Conservation (phyloP, 2,888 invertebrate genomes). For the Ischnura elegans region DNA sequence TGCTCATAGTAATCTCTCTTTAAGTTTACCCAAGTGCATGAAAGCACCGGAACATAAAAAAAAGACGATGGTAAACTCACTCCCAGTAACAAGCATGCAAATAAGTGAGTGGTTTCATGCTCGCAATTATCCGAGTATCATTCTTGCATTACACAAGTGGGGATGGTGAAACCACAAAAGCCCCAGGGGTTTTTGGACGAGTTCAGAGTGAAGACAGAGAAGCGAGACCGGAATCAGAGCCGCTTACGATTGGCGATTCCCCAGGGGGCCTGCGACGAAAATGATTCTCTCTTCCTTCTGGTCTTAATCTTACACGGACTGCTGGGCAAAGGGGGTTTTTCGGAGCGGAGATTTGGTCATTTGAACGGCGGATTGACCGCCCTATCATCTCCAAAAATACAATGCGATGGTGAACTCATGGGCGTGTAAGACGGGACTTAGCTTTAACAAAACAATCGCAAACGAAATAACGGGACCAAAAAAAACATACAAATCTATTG, state of each 20-base stretch:
- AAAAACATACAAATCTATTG: no score
- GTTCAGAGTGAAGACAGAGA: background rate
- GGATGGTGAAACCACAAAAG: background rate
- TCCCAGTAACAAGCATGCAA: no score
- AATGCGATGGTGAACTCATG: background rate
- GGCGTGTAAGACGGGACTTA: background rate
- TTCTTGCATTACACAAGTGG: background rate
- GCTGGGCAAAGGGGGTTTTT: background rate
- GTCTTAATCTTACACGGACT: background rate
- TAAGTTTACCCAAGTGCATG: no score
- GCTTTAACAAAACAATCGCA: background rate
- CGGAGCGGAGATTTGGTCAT: background rate
- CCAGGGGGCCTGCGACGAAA: background rate
- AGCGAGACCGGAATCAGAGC: background rate
- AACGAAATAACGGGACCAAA: background rate
- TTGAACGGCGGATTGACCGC: background rate
- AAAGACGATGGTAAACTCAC: no score
- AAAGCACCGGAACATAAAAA: no score
- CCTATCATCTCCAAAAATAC: background rate
- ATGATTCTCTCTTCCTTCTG: background rate
- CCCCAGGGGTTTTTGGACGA: background rate
- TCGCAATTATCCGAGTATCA: background rate
- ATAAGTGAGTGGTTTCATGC: background rate
- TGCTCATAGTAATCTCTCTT: no score
- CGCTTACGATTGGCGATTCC: background rate